Percentiles rank a stretch among this genome's conserved stretches.
Conservation (phyloP, 2,797 vertebrate genomes). For the Enteromius paludinosus region DNA sequence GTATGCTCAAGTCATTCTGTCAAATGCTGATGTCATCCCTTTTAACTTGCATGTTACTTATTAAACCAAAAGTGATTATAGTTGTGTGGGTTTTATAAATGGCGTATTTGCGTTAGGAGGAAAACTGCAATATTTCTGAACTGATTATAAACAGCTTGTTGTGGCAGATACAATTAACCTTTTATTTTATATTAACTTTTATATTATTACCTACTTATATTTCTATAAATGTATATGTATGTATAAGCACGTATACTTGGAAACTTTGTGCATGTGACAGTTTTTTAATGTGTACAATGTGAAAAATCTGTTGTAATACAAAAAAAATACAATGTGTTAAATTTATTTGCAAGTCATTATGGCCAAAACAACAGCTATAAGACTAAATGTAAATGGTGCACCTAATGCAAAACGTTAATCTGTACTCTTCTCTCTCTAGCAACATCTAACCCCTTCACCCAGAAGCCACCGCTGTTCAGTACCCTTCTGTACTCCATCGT, state of each 20-base stretch:
- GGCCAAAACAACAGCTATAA: not conserved
- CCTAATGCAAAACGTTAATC: not conserved
- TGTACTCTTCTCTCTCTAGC: constrained; percentile 72
- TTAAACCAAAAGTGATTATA: not conserved
- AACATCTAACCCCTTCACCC: constrained; percentile 91
- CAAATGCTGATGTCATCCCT: constrained; percentile 26
- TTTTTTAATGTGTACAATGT: no score
- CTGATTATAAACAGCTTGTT: not conserved
- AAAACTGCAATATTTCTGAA: not conserved
- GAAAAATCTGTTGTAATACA: not conserved
- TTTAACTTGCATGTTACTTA: constrained; percentile 18
- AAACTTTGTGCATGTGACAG: no score
- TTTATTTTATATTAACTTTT: not conserved
- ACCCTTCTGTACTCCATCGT: constrained; percentile 95
- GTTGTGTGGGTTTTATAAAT: not conserved
- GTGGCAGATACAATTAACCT: not conserved
- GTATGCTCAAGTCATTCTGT: constrained; percentile 32
- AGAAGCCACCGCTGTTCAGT: constrained; percentile 91
- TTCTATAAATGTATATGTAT: no score
- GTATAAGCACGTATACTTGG: no score
- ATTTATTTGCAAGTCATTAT: not conserved
- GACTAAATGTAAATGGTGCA: not conserved
- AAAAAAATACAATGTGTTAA: not conserved
- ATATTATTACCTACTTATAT: not conserved
- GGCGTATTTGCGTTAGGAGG: not conserved